Conservation (phyloP, 2,888 invertebrate species). For the Tiphia femorata region DNA sequence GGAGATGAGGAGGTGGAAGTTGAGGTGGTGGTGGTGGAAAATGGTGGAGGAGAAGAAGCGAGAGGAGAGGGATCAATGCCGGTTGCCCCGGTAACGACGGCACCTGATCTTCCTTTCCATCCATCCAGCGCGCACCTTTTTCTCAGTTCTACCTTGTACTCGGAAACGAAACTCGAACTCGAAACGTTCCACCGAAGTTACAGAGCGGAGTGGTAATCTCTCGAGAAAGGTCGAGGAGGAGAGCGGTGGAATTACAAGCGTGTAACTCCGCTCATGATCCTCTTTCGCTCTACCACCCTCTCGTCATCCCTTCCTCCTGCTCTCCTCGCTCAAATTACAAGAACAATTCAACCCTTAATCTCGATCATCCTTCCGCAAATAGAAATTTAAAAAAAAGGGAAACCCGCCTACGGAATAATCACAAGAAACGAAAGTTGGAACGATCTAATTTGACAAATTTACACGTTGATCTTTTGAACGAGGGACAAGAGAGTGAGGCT, state of each 20-base stretch:
- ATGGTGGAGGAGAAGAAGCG: slow-evolving; percentile 30
- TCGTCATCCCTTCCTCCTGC: neutral
- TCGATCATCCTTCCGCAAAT: neutral
- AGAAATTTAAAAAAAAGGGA: too few species aligned
- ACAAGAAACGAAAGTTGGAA: too few species aligned
- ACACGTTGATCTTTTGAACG: too few species aligned
- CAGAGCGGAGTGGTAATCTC: slow-evolving; percentile 3
- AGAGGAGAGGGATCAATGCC: slow-evolving; percentile 67
- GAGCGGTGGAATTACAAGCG: too few species aligned
- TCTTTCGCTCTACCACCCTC: neutral
- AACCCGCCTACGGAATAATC: too few species aligned
- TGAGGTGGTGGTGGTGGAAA: slow-evolving; percentile 30
- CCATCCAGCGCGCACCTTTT: slow-evolving; percentile 51
- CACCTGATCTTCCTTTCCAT: slow-evolving; percentile 61
- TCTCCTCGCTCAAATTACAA: neutral
- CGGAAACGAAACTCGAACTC: slow-evolving; percentile 25
- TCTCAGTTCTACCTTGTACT: slow-evolving; percentile 38
- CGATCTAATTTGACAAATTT: too few species aligned
- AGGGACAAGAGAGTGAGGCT: too few species aligned
- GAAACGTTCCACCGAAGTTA: slow-evolving; percentile 14
- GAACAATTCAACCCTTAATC: neutral
- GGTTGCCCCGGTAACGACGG: slow-evolving; percentile 66
- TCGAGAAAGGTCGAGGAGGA: neutral
- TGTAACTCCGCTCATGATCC: too few species aligned
- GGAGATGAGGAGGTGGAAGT: slow-evolving; percentile 21